Percentiles rank a stretch among this genome's conserved stretches.
phyloP scores from a whole-genome alignment of 1,140 invertebrate genomes.

The Bombus picipes region DNA sequence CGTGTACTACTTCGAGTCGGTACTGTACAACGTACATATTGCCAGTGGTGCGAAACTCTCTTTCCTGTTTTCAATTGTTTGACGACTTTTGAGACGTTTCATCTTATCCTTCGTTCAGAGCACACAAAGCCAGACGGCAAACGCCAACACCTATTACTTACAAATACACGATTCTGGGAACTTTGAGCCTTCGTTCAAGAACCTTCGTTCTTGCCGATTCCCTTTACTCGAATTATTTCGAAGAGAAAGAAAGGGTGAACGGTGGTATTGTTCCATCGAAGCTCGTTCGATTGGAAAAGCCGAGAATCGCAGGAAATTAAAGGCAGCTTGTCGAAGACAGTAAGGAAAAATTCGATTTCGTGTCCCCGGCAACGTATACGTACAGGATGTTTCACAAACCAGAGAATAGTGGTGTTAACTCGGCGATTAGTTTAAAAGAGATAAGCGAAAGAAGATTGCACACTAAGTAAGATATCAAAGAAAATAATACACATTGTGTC shows the following conservation, averaged over 20 bases:
- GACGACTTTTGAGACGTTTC: slow-evolving; percentile 11
- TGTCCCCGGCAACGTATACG: neutral
- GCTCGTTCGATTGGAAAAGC: slow-evolving; percentile 51
- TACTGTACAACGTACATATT: neutral
- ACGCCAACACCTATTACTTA: neutral
- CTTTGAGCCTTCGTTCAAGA: neutral
- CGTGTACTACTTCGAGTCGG: neutral
- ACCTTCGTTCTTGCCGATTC: neutral
- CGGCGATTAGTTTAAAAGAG: neutral
- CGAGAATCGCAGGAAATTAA: slow-evolving; percentile 68
- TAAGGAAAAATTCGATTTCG: slow-evolving; percentile 49
- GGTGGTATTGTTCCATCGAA: slow-evolving; percentile 50
- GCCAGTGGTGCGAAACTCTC: neutral
- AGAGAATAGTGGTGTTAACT: neutral
- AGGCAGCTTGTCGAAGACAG: slow-evolving; percentile 51
- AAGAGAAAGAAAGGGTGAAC: slow-evolving; percentile 18
- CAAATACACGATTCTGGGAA: neutral
- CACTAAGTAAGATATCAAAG: neutral
- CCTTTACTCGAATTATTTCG: slow-evolving; percentile 27
- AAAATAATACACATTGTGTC: neutral
- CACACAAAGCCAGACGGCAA: neutral
- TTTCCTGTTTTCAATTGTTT: neutral
- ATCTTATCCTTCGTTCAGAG: neutral
- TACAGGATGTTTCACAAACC: slow-evolving; percentile 9
- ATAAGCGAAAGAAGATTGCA: neutral